These are phyloP conservation scores for Merodon equestris DNA, from an alignment of 2,888 invertebrate genomes.

Conservation along the genomic window DNA sequence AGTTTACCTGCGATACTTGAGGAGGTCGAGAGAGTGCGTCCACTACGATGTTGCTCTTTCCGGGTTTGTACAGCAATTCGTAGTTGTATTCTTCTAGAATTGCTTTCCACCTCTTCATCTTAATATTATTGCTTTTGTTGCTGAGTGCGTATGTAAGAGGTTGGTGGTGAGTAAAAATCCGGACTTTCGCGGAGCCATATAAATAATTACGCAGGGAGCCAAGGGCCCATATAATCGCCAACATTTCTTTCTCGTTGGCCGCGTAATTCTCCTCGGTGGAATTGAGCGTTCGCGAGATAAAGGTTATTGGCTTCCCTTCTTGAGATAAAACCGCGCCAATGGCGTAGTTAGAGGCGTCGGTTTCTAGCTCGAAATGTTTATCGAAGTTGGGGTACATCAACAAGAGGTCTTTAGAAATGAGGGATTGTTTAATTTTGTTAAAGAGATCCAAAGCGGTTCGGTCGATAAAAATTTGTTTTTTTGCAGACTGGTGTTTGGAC, in stretches of 20 bases:
- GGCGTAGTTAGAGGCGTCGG: conserved; percentile 7
- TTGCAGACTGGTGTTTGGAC: conserved; percentile 1
- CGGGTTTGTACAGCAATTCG: conserved; percentile 51
- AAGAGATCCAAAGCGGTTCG: neutral
- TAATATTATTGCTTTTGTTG: conserved; percentile 38
- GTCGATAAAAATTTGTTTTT: neutral
- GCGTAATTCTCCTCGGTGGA: too few species aligned
- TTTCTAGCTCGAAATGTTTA: too few species aligned
- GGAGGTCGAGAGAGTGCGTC: conserved; percentile 23
- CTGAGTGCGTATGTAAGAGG: conserved; percentile 31
- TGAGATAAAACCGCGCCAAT: too few species aligned
- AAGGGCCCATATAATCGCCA: too few species aligned
- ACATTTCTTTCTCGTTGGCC: too few species aligned
- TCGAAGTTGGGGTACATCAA: too few species aligned
- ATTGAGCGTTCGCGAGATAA: too few species aligned
- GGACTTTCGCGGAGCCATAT: too few species aligned
- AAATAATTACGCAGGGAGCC: too few species aligned
- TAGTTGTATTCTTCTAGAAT: conserved; percentile 41
- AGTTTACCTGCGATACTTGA: conserved; percentile 20
- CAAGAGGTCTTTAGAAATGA: neutral
- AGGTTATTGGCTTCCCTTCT: too few species aligned
- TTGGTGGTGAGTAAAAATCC: too few species aligned
- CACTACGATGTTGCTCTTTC: neutral
- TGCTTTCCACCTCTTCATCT: conserved; percentile 47
- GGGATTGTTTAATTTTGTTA: neutral